These are phyloP conservation scores for Yoshiicerus persimilis DNA, from an alignment of 1,140 invertebrate genomes.

Conservation along the genomic window DNA sequence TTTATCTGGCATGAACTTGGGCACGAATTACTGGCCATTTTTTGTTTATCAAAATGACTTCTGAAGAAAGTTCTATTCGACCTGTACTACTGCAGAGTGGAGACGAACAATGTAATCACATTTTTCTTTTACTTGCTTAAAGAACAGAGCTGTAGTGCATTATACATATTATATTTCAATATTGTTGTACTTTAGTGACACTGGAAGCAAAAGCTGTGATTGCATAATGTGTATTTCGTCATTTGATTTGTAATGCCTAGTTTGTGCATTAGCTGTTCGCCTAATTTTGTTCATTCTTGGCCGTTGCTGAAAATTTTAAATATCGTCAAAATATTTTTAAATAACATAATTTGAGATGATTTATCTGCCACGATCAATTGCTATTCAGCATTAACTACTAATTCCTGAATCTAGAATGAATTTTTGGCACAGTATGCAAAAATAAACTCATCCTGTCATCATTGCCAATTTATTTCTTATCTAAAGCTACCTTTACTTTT, in stretches of 20 bases:
- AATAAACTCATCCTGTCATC: background rate
- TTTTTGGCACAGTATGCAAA: background rate
- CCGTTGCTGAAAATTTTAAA: too few species aligned
- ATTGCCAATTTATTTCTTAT: background rate
- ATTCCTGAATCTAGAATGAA: too few species aligned
- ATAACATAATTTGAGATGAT: background rate
- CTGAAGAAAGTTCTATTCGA: constrained; percentile 1
- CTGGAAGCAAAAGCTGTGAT: too few species aligned
- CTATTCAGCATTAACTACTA: background rate
- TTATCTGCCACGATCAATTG: background rate
- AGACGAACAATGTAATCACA: constrained; percentile 13
- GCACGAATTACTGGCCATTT: background rate
- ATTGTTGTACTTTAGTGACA: too few species aligned
- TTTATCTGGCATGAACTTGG: background rate
- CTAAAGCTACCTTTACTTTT: too few species aligned
- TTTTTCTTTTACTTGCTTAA: background rate
- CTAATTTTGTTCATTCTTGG: too few species aligned
- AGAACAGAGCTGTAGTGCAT: too few species aligned
- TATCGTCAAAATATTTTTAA: too few species aligned
- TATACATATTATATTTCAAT: too few species aligned
- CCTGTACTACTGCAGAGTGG: background rate
- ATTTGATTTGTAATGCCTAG: too few species aligned
- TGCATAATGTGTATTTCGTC: too few species aligned
- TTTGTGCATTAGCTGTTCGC: too few species aligned
- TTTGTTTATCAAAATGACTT: background rate